Percentiles rank a stretch among this genome's conserved stretches.
phyloP scores from a whole-genome alignment of 2,888 invertebrate species.

The Tubulanus polymorphus region DNA sequence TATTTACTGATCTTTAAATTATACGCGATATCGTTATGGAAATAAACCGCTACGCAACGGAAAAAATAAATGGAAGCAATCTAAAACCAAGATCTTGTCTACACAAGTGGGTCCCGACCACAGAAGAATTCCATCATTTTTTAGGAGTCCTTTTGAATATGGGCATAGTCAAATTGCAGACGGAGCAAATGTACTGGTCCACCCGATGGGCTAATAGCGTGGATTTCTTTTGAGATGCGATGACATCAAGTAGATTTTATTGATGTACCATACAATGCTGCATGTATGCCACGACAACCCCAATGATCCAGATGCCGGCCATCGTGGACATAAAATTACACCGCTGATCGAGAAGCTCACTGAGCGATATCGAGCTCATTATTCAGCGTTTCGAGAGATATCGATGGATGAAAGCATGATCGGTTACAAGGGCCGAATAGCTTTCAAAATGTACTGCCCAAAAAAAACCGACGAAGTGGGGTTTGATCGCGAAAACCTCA shows the following conservation, averaged over 20 bases:
- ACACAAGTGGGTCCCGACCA: not conserved
- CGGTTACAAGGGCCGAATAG: not conserved
- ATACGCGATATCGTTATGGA: not conserved
- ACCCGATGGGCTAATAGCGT: not conserved
- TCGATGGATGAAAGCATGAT: constrained; percentile 2
- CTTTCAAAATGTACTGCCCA: not conserved
- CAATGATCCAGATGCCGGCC: not conserved
- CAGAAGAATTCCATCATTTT: not conserved
- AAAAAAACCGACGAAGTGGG: not conserved
- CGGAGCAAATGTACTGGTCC: not conserved
- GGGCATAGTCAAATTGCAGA: not conserved
- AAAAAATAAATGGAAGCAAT: not conserved
- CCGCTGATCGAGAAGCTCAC: not conserved
- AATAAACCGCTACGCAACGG: not conserved
- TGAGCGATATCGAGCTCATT: not conserved
- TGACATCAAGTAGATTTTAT: not conserved
- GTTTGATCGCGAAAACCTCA: not conserved
- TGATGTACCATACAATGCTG: not conserved
- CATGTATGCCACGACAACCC: not conserved
- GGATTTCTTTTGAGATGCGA: not conserved
- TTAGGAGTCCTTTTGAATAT: not conserved
- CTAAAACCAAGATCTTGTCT: not conserved
- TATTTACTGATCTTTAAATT: not conserved
- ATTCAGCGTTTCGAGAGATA: not conserved
- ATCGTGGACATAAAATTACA: not conserved